Evolutionary conservation across 2,888 invertebrate species (phyloP).

Genomic region (Andrena trimmerana): DNA sequence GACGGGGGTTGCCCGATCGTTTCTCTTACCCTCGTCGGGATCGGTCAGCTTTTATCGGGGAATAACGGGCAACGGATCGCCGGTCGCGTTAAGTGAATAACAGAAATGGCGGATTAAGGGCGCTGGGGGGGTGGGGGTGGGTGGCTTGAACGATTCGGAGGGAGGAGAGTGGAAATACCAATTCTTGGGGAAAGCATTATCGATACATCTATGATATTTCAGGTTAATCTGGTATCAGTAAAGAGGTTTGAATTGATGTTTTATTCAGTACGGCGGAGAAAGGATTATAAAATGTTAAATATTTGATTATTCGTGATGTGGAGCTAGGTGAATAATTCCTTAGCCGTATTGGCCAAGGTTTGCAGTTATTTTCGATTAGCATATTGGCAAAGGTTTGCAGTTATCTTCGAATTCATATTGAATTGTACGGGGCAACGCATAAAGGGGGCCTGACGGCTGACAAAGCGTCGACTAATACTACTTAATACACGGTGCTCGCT

Average conservation of each 20-base stretch:
- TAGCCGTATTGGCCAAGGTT: too few species aligned
- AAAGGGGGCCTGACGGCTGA: not conserved
- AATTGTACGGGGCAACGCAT: not conserved
- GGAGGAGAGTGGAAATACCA: not conserved
- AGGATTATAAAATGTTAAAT: too few species aligned
- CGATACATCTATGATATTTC: not conserved
- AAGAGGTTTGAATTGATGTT: too few species aligned
- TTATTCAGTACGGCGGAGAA: too few species aligned
- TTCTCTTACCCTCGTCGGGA: not conserved
- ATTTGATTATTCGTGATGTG: too few species aligned
- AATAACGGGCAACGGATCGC: not conserved
- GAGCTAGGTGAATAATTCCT: too few species aligned
- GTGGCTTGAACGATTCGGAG: not conserved
- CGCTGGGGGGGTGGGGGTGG: too few species aligned
- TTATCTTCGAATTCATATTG: not conserved
- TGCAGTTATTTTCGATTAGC: too few species aligned
- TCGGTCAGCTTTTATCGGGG: constrained; percentile 21
- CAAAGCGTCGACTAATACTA: not conserved
- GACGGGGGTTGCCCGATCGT: not conserved
- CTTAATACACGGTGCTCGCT: not conserved
- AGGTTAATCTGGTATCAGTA: not conserved
- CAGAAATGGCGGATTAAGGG: constrained; percentile 13
- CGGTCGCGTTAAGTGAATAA: not conserved
- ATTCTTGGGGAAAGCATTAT: not conserved
- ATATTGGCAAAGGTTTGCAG: too few species aligned